Percentiles rank a stretch among this genome's conserved stretches.
Conservation (phyloP, 2,797 vertebrate species). For the Miichthys miiuy region DNA sequence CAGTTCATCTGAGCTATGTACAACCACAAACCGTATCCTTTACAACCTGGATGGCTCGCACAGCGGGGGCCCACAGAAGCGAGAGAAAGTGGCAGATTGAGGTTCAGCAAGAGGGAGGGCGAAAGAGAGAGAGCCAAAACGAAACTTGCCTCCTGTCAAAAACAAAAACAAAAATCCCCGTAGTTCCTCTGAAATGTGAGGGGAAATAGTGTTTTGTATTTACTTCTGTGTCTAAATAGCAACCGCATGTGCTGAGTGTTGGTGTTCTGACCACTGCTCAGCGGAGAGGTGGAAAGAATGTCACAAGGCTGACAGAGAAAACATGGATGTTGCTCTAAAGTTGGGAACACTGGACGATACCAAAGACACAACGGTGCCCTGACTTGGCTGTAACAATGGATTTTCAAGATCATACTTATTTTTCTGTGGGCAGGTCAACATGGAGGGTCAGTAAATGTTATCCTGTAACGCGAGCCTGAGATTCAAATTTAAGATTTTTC, state of each 20-base stretch:
- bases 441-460: background rate
- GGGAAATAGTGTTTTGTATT: constrained; percentile 28
- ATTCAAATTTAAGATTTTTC: background rate
- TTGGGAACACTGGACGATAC: background rate
- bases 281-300: constrained; percentile 1
- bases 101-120: constrained; percentile 28
- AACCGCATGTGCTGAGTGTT: constrained; percentile 11
- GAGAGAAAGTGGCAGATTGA: constrained; percentile 43
- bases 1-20: constrained; percentile 73
- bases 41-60: constrained; percentile 66
- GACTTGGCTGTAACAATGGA: constrained; percentile 1
- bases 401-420: constrained; percentile 13
- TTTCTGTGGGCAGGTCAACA: background rate
- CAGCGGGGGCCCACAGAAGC: constrained; percentile 35
- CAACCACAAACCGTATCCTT: constrained; percentile 69
- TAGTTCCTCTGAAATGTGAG: constrained; percentile 41
- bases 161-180: constrained; percentile 4
- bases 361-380: constrained; percentile 18
- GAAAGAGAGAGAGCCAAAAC: constrained; percentile 11
- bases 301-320: constrained; percentile 11
- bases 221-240: constrained; percentile 33
- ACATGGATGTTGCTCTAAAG: background rate
- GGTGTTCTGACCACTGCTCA: constrained; percentile 8
- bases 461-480: background rate
- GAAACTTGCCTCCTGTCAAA: constrained; percentile 48